Percentiles rank a stretch among this genome's conserved stretches.
Conservation (phyloP, 2,113 vertebrate genomes). For the Cavia porcellus region DNA sequence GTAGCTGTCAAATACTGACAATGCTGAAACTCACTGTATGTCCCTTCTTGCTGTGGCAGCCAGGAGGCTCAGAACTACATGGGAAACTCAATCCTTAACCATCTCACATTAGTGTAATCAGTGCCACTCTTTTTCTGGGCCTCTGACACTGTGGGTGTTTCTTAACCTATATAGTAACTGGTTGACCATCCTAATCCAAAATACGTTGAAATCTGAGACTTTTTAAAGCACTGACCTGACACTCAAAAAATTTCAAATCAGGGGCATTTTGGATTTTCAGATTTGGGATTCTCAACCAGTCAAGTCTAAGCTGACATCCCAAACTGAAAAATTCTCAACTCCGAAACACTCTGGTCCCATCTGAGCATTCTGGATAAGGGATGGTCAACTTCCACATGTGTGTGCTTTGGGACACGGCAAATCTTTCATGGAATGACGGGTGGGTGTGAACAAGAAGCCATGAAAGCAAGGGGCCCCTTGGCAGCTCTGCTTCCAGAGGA, state of each 20-base stretch:
- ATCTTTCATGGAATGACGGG: background rate
- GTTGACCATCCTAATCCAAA: background rate
- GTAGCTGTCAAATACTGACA: background rate
- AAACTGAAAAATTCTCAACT: background rate
- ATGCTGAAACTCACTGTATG: background rate
- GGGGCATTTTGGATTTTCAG: background rate
- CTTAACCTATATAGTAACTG: background rate
- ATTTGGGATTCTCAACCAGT: background rate
- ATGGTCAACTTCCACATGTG: too few relatives aligned
- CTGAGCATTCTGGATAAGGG: background rate
- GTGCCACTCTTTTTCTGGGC: background rate
- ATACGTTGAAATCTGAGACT: background rate
- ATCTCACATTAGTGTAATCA: background rate
- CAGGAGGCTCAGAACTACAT: slow-evolving; percentile 36
- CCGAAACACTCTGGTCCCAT: background rate
- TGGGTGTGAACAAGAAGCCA: background rate
- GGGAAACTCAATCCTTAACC: background rate
- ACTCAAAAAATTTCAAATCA: background rate
- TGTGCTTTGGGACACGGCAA: background rate
- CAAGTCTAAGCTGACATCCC: background rate
- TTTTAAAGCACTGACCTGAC: background rate
- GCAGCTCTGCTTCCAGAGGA: background rate
- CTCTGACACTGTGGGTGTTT: background rate
- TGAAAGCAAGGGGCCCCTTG: background rate
- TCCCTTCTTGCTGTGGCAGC: slow-evolving; percentile 36